Conservation (phyloP, 2,797 vertebrate species). For the Falco novaeseelandiae region DNA sequence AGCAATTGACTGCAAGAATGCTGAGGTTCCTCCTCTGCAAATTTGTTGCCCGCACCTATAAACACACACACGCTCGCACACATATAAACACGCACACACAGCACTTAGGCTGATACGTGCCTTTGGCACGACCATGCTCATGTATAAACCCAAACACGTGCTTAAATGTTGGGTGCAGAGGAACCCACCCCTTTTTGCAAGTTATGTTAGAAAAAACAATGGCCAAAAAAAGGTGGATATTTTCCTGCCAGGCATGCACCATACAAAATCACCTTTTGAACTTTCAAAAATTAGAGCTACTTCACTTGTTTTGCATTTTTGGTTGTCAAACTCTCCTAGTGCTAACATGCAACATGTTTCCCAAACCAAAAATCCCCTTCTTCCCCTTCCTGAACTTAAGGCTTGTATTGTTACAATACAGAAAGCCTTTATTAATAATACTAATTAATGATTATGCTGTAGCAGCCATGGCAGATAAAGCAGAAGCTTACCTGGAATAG, state of each 20-base stretch:
- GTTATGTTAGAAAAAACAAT: not conserved
- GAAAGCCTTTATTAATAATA: not conserved
- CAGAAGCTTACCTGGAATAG: constrained; percentile 87
- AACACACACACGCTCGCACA: not conserved
- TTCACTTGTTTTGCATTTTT: accelerated
- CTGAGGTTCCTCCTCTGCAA: not conserved
- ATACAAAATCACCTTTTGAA: accelerated
- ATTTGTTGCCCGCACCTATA: too few relatives aligned
- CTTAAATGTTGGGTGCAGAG: too few relatives aligned
- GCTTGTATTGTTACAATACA: accelerated
- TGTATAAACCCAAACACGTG: not conserved
- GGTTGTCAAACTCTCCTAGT: accelerated
- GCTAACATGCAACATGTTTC: accelerated
- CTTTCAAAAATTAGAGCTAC: not conserved
- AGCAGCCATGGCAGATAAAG: accelerated
- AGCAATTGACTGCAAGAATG: accelerated
- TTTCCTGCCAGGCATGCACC: not conserved
- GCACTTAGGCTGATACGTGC: accelerated
- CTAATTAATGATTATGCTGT: accelerated
- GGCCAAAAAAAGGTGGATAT: not conserved
- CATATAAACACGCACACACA: too few relatives aligned
- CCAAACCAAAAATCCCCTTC: not conserved
- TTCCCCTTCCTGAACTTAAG: not conserved
- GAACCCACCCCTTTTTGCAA: not conserved
- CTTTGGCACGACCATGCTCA: accelerated